Percentiles rank a stretch among this genome's conserved stretches.
Evolutionary conservation across 2,888 invertebrate species (phyloP).

Genomic region (Plemyria rubiginata): DNA sequence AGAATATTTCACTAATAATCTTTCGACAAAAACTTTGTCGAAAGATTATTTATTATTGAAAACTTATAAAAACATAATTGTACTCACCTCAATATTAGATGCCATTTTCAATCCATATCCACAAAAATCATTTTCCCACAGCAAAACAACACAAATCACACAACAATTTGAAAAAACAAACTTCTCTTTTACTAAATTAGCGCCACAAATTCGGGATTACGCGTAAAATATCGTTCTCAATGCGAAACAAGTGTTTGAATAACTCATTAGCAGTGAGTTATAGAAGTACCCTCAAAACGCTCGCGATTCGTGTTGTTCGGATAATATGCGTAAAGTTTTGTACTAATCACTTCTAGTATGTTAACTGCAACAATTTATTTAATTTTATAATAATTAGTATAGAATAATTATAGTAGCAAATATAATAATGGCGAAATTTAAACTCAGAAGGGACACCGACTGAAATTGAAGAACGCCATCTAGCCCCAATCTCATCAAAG

Average conservation of each 20-base stretch:
- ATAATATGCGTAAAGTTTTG: constrained; percentile 9
- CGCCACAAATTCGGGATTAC: constrained; percentile 6
- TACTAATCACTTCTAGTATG: background rate
- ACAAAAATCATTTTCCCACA: constrained; percentile 3
- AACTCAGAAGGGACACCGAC: too few species aligned
- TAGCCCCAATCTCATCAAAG: too few species aligned
- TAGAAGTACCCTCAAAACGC: constrained; percentile 23
- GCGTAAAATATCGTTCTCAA: constrained; percentile 5
- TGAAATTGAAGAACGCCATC: too few species aligned
- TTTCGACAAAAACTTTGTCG: too few species aligned
- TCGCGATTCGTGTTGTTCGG: constrained; percentile 11
- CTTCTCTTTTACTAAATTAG: constrained; percentile 11
- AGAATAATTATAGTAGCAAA: too few species aligned
- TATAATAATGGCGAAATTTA: too few species aligned
- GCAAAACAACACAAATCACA: constrained; percentile 9
- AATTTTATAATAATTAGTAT: too few species aligned
- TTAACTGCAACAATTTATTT: background rate
- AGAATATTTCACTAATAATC: too few species aligned
- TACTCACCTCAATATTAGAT: constrained; percentile 36
- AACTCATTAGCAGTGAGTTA: constrained; percentile 17
- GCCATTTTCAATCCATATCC: constrained; percentile 36
- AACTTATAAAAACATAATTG: background rate
- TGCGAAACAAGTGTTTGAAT: constrained; percentile 15
- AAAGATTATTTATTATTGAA: background rate
- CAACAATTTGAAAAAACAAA: constrained; percentile 4